A percentile compares a stretch with the other conserved stretches of the same genome.
Evolutionary conservation across 2,797 vertebrate genomes (phyloP).

Genomic region (Phataginus tetradactyla): DNA sequence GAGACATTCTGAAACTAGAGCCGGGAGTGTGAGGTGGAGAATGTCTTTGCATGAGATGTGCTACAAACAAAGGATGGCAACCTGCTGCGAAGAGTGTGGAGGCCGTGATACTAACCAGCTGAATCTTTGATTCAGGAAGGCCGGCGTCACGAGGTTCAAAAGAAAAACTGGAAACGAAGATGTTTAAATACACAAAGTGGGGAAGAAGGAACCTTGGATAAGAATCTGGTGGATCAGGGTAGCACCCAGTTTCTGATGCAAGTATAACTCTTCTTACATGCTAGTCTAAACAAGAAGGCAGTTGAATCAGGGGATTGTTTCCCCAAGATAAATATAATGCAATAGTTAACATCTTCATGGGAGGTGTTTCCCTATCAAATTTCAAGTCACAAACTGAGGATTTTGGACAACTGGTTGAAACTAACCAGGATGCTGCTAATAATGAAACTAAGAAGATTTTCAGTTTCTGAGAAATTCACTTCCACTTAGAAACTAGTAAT

Average conservation of each 20-base stretch:
- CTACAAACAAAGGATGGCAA: neutral
- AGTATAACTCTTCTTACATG: neutral
- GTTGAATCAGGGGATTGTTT: neutral
- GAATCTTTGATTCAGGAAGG: neutral
- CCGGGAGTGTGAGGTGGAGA: neutral
- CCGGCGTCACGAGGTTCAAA: neutral
- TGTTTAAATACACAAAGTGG: neutral
- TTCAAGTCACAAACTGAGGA: neutral
- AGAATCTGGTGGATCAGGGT: neutral
- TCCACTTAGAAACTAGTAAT: neutral
- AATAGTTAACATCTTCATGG: neutral
- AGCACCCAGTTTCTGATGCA: neutral
- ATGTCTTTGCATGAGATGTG: neutral
- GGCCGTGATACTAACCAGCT: neutral
- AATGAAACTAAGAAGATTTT: neutral
- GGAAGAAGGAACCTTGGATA: neutral
- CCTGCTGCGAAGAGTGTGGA: neutral
- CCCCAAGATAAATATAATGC: neutral
- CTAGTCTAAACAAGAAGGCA: neutral
- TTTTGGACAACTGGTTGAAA: neutral
- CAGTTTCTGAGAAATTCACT: neutral
- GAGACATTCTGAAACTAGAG: neutral
- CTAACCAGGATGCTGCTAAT: neutral
- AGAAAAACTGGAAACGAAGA: neutral
- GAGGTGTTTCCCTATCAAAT: neutral